phyloP scores from a whole-genome alignment of 2,113 vertebrate species.

The Strigops habroptila region DNA sequence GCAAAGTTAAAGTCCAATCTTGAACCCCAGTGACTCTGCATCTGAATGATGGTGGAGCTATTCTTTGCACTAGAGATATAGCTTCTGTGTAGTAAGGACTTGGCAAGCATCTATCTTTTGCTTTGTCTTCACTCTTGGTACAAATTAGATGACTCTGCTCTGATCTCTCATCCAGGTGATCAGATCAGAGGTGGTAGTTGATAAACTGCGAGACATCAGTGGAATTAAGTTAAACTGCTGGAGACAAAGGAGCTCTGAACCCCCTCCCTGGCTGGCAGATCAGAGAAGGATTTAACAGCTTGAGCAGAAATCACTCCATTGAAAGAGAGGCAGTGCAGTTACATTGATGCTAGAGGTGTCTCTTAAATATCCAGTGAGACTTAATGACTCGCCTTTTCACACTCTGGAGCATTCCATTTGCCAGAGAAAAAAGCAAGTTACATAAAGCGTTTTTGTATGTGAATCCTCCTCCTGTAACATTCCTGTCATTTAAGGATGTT shows the following conservation, averaged over 20 bases:
- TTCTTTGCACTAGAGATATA: neutral
- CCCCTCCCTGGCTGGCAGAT: neutral
- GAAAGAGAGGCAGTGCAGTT: neutral
- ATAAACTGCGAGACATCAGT: conserved; percentile 4
- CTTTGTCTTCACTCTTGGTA: neutral
- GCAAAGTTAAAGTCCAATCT: neutral
- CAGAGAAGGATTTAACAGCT: conserved; percentile 42
- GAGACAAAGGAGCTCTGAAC: conserved; percentile 34
- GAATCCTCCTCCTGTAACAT: neutral
- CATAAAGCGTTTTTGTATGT: neutral
- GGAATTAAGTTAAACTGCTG: conserved; percentile 42
- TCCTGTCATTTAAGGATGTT: neutral
- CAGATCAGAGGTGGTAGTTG: neutral
- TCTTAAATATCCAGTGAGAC: neutral
- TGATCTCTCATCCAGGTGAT: conserved; percentile 9
- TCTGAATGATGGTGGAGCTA: neutral
- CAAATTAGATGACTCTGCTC: neutral
- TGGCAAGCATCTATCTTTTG: neutral
- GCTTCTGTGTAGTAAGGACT: neutral
- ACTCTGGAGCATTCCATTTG: neutral
- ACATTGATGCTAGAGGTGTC: neutral
- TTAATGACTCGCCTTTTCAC: conserved; percentile 17
- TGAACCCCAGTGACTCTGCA: neutral
- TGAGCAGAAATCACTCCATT: neutral
- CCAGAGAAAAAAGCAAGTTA: neutral